These are phyloP conservation scores for Loris lydekkerianus DNA, from an alignment of 2,797 vertebrate genomes.

Conservation along the genomic window DNA sequence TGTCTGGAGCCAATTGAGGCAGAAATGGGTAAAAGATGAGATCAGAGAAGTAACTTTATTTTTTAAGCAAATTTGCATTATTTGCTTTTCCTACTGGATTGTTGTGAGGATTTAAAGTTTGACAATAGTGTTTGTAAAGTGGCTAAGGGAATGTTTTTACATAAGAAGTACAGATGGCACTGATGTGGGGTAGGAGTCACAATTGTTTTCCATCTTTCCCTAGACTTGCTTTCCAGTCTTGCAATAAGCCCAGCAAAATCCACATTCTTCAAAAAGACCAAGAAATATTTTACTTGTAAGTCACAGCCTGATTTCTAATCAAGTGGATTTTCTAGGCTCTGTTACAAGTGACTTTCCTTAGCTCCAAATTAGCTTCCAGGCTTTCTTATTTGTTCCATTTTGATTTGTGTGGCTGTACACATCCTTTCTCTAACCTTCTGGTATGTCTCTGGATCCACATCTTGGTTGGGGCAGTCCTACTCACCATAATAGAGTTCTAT, in stretches of 20 bases:
- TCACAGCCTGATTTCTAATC: conserved; percentile 8
- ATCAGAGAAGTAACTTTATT: neutral
- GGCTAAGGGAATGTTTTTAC: neutral
- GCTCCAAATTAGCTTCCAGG: neutral
- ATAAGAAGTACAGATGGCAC: neutral
- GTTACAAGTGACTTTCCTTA: neutral
- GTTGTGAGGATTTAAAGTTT: neutral
- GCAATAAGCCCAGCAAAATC: neutral
- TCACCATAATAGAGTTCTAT: neutral
- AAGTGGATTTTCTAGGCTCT: conserved; percentile 8
- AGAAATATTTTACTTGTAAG: neutral
- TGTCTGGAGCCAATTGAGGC: neutral
- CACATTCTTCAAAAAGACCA: neutral
- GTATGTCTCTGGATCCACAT: conserved; percentile 38
- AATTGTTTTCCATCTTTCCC: neutral
- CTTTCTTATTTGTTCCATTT: neutral
- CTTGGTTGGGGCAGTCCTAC: neutral
- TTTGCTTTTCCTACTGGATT: neutral
- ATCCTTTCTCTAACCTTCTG: neutral
- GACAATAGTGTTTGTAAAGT: neutral
- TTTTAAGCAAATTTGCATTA: neutral
- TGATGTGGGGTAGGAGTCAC: neutral
- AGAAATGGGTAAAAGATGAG: neutral
- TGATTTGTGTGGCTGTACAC: neutral
- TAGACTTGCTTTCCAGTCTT: neutral